These are phyloP conservation scores for Parapristionchus giblindavisi DNA, from an alignment of 2,888 invertebrate genomes.

Conservation along the genomic window DNA sequence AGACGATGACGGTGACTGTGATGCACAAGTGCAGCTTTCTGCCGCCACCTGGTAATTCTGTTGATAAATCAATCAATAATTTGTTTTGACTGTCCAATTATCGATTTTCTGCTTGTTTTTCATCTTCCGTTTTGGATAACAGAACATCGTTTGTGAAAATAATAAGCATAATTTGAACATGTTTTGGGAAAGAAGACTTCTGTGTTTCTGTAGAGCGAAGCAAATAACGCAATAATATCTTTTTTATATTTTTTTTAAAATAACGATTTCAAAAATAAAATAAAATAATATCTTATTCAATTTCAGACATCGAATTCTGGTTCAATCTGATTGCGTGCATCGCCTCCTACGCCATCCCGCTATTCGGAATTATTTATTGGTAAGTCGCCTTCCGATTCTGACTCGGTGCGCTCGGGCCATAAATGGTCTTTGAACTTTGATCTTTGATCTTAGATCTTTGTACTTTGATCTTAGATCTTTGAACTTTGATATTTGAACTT, in stretches of 20 bases:
- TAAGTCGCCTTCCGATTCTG: constrained; percentile 30
- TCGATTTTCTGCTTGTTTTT: no score
- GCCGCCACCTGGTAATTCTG: constrained; percentile 53
- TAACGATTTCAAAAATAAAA: background rate
- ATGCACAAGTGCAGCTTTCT: constrained; percentile 59
- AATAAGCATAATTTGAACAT: no score
- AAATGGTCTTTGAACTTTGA: background rate
- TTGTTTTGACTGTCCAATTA: no score
- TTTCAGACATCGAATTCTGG: constrained; percentile 63
- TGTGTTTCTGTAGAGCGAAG: no score
- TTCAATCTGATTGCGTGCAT: constrained; percentile 65
- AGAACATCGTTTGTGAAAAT: no score
- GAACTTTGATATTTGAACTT: no score
- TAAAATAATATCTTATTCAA: constrained; percentile 29
- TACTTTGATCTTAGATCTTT: constrained; percentile 12
- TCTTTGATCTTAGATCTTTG: background rate
- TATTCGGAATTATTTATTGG: constrained; percentile 68
- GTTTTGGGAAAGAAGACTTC: no score
- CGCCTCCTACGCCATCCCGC: constrained; percentile 63
- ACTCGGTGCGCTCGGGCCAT: background rate
- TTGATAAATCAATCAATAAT: background rate
- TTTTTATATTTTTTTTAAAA: background rate
- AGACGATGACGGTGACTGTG: constrained; percentile 52
- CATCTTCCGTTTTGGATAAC: no score
- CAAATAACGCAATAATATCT: no score